Conservation (phyloP, 2,797 vertebrate species). For the Valencia hispanica region DNA sequence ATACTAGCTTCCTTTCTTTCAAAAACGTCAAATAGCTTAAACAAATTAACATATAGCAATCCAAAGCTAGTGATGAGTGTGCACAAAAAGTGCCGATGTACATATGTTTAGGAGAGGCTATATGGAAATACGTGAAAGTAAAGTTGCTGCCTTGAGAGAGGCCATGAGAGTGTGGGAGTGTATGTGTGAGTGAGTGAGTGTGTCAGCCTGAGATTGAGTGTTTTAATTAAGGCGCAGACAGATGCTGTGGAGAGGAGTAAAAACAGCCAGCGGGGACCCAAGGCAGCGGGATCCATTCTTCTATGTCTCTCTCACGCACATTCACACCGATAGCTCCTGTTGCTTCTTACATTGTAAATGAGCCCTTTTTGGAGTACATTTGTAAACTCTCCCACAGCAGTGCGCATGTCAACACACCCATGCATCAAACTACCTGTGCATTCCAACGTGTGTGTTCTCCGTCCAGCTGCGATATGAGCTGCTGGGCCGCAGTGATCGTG, state of each 20-base stretch:
- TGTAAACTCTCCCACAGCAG: constrained; percentile 45
- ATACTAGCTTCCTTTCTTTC: neutral
- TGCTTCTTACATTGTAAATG: constrained; percentile 59
- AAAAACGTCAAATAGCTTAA: constrained; percentile 33
- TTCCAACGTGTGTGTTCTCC: constrained; percentile 95
- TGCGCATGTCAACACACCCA: constrained; percentile 42
- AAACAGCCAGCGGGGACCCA: constrained; percentile 75
- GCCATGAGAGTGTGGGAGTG: constrained; percentile 55
- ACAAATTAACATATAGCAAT: constrained; percentile 42
- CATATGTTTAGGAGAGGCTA: constrained; percentile 28
- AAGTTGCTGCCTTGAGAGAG: constrained; percentile 53
- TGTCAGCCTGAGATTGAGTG: constrained; percentile 75
- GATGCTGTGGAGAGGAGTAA: constrained; percentile 75
- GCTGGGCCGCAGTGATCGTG: constrained; percentile 90
- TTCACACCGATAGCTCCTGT: constrained; percentile 46
- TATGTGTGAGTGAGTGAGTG: constrained; percentile 40
- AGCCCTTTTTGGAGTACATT: constrained; percentile 46
- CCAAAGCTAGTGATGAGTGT: constrained; percentile 21
- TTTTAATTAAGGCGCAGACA: constrained; percentile 81
- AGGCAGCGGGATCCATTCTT: constrained; percentile 65
- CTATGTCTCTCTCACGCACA: constrained; percentile 33
- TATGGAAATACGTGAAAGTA: constrained; percentile 61
- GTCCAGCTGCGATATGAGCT: constrained; percentile 90
- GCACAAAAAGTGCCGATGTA: constrained; percentile 21
- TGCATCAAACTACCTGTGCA: constrained; percentile 83